Base-by-base conservation (phyloP, 1,140 invertebrate genomes). In the Pteromalus puparum region DNA sequence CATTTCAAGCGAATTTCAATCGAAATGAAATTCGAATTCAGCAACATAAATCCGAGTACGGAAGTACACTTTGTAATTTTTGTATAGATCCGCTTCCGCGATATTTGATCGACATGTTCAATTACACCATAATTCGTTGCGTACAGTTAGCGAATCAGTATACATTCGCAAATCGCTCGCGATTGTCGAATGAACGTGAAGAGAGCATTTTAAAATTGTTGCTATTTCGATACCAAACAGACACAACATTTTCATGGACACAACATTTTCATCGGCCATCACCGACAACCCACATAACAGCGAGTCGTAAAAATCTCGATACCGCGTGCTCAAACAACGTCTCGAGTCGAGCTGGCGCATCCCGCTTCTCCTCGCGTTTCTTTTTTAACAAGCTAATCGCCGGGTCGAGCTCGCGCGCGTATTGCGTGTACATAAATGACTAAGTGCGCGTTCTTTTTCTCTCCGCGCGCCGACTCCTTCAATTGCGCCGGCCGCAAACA, bases 331-430 rank as follows among this genome's bases (percentile, higher is more conserved):
- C 18, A n/a, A 61, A 61, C 21, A 61, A 61, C 53, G 53, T 1
- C 53, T 61, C 21, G 53, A 48, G 38, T 42, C 38, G 46, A 48
- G 46, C 15, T 13, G 46, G 21, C 18, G 18, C 48, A 53, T 53
- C 48, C 48, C 15, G 48, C 48, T 53, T 53, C 72, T 26, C 67
- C 24, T 73, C 77, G 18, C 5, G 67, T 75, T 48, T 61, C 6
- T 76, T 83, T 34, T 76, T 83, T 48, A 76, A 77, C 73, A 42
- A 67, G 46, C 74, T 83, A 77, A 83, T 83, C 67, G 53, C 34
- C 13, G 53, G 61, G 2, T 21, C 21, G 53, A 61, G 53, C 53
- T 61, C 18, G 21, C 53, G 81, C 61, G 38, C 7, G 34, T 34
- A 75, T 82, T n/a, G 79, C 79, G 79, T 80, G 78, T 70, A 30